phyloP scores from a whole-genome alignment of 2,113 vertebrate species.

The Ceyx margarethae region DNA sequence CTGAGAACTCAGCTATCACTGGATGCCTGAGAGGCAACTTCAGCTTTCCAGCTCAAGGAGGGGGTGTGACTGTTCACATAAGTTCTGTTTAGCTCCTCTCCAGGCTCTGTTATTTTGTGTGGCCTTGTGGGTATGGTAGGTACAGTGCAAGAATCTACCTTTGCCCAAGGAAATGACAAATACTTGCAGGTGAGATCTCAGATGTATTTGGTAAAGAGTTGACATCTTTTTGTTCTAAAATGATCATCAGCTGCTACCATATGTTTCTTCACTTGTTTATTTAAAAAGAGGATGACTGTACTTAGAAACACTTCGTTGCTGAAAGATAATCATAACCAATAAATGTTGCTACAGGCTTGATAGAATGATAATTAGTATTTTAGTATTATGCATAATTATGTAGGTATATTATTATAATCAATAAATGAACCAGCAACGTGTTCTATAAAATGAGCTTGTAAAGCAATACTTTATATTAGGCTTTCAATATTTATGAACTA shows the following conservation, averaged over 20 bases:
- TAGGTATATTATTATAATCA: constrained; percentile 27
- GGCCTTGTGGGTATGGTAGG: not conserved
- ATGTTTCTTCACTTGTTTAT: not conserved
- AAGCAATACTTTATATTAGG: not conserved
- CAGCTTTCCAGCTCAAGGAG: not conserved
- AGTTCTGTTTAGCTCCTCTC: not conserved
- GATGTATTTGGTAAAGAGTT: not conserved
- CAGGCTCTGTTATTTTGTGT: not conserved
- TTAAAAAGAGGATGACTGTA: not conserved
- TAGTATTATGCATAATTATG: constrained; percentile 28
- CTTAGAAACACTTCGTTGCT: constrained; percentile 14
- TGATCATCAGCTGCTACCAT: not conserved
- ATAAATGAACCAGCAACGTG: not conserved
- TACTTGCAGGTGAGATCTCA: not conserved
- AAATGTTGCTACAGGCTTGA: not conserved
- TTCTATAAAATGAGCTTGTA: not conserved
- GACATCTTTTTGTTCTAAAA: not conserved
- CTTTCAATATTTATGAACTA: constrained; percentile 44
- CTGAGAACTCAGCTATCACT: not conserved
- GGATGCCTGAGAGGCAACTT: not conserved
- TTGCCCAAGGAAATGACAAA: not conserved
- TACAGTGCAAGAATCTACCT: not conserved
- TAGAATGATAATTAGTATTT: constrained; percentile 30
- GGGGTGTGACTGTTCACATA: fast-evolving
- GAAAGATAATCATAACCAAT: not conserved